Evolutionary conservation across 2,797 vertebrate species (phyloP), one percentile per base, ranked within the genome.

Genomic region (Gymnocypris eckloni): DNA sequence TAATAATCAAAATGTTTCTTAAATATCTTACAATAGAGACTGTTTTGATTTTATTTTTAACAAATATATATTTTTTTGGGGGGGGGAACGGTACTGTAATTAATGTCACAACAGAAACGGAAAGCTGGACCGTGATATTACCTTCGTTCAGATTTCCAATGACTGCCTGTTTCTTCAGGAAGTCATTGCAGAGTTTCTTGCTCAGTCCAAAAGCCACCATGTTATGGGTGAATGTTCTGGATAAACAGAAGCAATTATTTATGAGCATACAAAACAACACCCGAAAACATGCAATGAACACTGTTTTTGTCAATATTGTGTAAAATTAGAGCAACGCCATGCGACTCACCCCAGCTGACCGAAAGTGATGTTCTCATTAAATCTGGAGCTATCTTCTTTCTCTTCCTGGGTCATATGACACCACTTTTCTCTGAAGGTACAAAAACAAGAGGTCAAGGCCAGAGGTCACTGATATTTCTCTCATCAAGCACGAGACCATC

Each of bases 391-490:
- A 95, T 99, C 97, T 0, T 98, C 97, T 0, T 96, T 94, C 91
- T 99, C 98, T 92, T 99, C 97, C 90, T 97, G 96, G 0, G 97
- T 99, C 98, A 99, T 99, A 89, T 98, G 98, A 94, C 96, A 96
- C 98, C 98, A 99, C 93, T 97, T 98, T 93, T 99, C 98, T 95
- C 98, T 99, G 94, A 76, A 91, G 93, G 83, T 90, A 89, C 89
- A 91, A 88, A 15, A 93, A 64, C 84, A 43, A 22, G 70, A 16
- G 39, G 59, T 83, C 81, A 90, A 67, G 66, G 72, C 75, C 81
- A 85, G 22, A 56, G 73, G 75, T 91, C 81, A 92, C 16, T 56
- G 83, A 79, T 69, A 75, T 67, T 85, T 80, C 45, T 50, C 39
- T 83, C 71, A 71, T 84, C 9, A 39, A 67, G 33, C 41, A 87